These are phyloP conservation scores for Ostrea denselamellosa DNA, from an alignment of 1,140 invertebrate genomes.

Conservation along the genomic window DNA sequence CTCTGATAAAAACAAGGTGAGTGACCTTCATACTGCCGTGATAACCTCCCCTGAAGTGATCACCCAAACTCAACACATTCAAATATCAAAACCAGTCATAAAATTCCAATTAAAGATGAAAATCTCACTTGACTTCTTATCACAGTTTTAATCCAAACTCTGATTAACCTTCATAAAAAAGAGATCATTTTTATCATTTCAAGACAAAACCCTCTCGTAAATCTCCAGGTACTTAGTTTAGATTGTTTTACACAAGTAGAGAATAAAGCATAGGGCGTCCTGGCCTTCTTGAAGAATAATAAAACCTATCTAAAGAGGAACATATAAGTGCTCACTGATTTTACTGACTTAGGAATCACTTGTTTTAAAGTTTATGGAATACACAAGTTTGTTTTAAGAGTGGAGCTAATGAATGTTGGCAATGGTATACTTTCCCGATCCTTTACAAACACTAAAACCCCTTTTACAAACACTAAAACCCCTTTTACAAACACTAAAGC, in stretches of 20 bases:
- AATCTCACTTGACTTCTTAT: conserved; percentile 25
- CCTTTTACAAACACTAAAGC: no score
- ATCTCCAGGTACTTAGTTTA: conserved; percentile 29
- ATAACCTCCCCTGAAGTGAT: not conserved
- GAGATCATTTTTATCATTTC: conserved; percentile 16
- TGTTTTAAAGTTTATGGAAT: not conserved
- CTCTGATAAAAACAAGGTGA: not conserved
- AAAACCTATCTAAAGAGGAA: not conserved
- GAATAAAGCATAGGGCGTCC: not conserved
- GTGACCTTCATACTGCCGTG: not conserved
- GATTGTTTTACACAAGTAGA: not conserved
- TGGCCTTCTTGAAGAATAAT: not conserved
- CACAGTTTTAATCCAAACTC: not conserved
- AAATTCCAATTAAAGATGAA: conserved; percentile 26
- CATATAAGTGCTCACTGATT: not conserved
- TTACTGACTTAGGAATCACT: not conserved
- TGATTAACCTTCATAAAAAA: conserved; percentile 28
- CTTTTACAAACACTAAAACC: no score
- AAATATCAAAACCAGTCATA: not conserved
- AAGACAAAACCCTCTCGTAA: conserved; percentile 10
- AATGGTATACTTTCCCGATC: not conserved
- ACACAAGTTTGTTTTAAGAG: not conserved
- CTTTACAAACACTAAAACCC: not conserved
- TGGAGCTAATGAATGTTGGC: conserved; percentile 1
- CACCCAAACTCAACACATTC: not conserved